These are phyloP conservation scores for Platycercus adscitus DNA, from an alignment of 2,113 vertebrate genomes.

Conservation along the genomic window DNA sequence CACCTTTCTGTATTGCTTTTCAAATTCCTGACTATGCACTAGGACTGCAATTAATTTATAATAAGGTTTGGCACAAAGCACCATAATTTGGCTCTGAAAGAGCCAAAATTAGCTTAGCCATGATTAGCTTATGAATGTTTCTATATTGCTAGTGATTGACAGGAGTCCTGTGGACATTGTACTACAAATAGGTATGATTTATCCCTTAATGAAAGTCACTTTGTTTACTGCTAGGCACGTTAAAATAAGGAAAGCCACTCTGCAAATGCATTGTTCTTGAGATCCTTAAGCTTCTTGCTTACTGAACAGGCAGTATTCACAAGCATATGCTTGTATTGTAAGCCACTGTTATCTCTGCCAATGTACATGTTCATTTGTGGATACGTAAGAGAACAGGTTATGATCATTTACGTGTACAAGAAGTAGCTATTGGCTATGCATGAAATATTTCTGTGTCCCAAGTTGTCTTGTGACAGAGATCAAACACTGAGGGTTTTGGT, in stretches of 20 bases:
- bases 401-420: background rate
- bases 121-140: slow-evolving; percentile 66
- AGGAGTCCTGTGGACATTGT: background rate
- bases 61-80: slow-evolving; percentile 55
- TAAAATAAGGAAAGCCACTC: slow-evolving; percentile 43
- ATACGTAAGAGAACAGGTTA: background rate
- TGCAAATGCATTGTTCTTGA: slow-evolving; percentile 50
- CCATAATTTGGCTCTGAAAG: slow-evolving; percentile 52
- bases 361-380: background rate
- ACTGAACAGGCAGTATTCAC: background rate
- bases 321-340: slow-evolving; percentile 6
- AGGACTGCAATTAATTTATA: slow-evolving; percentile 58
- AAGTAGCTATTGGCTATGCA: background rate
- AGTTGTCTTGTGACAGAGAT: background rate
- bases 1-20: slow-evolving; percentile 54
- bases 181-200: slow-evolving; percentile 28
- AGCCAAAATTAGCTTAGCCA: slow-evolving; percentile 55
- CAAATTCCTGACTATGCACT: slow-evolving; percentile 33
- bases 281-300: slow-evolving; percentile 44
- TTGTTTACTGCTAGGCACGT: slow-evolving; percentile 27
- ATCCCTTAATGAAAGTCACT: background rate
- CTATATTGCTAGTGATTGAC: slow-evolving; percentile 36
- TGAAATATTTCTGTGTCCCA: background rate
- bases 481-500: background rate
- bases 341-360: background rate